Percentiles rank a stretch among this genome's conserved stretches.
Conservation (phyloP, 1,140 invertebrate genomes). For the Pentalonia nigronervosa region DNA sequence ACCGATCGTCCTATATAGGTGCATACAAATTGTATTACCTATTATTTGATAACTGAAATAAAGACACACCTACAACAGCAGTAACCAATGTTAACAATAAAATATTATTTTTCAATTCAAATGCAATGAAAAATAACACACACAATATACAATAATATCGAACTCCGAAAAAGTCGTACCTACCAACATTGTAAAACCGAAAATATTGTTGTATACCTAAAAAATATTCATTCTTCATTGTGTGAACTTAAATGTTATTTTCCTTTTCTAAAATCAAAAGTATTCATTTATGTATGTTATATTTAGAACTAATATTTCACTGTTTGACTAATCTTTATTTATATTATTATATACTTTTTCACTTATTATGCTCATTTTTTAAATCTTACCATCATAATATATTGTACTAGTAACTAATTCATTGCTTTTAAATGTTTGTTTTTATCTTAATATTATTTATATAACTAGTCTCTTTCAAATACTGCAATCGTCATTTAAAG, state of each 20-base stretch:
- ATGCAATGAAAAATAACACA: background rate
- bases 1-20: too few relatives aligned
- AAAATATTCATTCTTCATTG: too few relatives aligned
- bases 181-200: background rate
- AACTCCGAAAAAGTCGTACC: too few relatives aligned
- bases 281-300: background rate
- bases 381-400: background rate
- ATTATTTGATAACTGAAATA: background rate
- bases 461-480: background rate
- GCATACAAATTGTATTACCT: background rate
- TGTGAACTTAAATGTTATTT: background rate
- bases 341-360: background rate
- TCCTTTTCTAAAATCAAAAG: background rate
- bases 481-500: background rate
- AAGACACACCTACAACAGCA: background rate
- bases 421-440: background rate
- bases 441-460: background rate
- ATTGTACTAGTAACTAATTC: background rate
- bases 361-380: background rate
- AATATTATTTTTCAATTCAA: background rate
- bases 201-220: too few relatives aligned
- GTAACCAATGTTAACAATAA: background rate
- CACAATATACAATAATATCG: background rate
- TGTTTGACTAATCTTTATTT: background rate
- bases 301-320: background rate